Percentiles rank a stretch among this genome's conserved stretches.
phyloP scores from a whole-genome alignment of 1,140 invertebrate genomes.

The Bombus turneri region DNA sequence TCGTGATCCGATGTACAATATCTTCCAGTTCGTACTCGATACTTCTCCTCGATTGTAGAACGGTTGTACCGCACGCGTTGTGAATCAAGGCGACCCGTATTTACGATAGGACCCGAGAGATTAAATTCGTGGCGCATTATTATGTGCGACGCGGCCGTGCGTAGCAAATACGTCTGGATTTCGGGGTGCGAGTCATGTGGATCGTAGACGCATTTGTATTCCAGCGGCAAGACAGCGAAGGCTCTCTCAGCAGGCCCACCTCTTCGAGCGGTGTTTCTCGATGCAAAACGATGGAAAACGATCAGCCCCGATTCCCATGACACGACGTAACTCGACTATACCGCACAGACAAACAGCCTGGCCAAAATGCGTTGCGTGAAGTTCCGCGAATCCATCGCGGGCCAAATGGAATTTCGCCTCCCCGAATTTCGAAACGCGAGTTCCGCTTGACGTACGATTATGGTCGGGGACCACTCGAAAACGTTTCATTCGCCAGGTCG shows the following conservation, averaged over 20 bases:
- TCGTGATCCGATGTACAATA: not conserved
- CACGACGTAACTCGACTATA: conserved; percentile 46
- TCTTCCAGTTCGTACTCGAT: not conserved
- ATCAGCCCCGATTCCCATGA: conserved; percentile 56
- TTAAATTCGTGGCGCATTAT: conserved; percentile 65
- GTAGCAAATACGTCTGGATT: conserved; percentile 65
- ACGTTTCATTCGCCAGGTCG: conserved; percentile 54
- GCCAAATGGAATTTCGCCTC: conserved; percentile 61
- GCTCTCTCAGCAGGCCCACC: not conserved
- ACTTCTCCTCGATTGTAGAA: conserved; percentile 5
- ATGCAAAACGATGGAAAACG: conserved; percentile 67
- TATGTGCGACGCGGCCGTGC: conserved; percentile 61
- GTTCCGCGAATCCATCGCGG: conserved; percentile 45
- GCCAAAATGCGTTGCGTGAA: conserved; percentile 31
- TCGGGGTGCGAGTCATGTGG: conserved; percentile 36
- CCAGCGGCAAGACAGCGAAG: conserved; percentile 48
- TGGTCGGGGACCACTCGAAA: conserved; percentile 55
- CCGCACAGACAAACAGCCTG: conserved; percentile 22
- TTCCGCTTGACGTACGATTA: conserved; percentile 67
- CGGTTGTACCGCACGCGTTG: conserved; percentile 1
- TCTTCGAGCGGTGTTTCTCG: conserved; percentile 30
- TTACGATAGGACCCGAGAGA: conserved; percentile 54
- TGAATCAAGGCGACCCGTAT: conserved; percentile 44
- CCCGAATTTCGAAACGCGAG: conserved; percentile 46
- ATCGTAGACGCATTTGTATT: conserved; percentile 65